Evolutionary conservation across 2,888 invertebrate species (phyloP).

Genomic region (Oscheius onirici): DNA sequence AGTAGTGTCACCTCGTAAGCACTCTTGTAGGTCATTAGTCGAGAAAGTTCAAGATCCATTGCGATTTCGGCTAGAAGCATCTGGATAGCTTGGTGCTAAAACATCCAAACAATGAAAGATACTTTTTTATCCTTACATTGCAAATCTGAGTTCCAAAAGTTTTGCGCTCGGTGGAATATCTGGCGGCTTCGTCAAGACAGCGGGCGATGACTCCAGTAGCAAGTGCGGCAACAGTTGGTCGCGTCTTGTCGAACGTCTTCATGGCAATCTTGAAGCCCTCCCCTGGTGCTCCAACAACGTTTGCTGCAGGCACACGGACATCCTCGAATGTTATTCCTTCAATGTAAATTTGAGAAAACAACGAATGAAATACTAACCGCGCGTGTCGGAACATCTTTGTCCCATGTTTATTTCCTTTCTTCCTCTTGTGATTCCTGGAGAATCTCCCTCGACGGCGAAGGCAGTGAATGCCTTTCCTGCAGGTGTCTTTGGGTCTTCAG

Average conservation of each 20-base stretch:
- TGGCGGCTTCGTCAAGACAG: constrained; percentile 89
- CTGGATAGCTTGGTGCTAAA: constrained; percentile 82
- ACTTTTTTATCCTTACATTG: no score
- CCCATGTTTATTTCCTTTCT: constrained; percentile 78
- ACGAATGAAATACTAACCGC: constrained; percentile 72
- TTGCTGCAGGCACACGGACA: constrained; percentile 83
- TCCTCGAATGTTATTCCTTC: constrained; percentile 92
- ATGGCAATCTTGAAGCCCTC: constrained; percentile 95
- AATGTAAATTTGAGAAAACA: no score
- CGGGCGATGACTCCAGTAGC: constrained; percentile 90
- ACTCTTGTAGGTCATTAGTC: constrained; percentile 83
- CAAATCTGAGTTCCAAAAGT: constrained; percentile 77
- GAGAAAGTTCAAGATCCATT: constrained; percentile 85
- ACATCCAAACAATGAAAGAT: no score
- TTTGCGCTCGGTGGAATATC: constrained; percentile 90
- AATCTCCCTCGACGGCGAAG: constrained; percentile 92
- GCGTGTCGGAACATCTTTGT: constrained; percentile 68
- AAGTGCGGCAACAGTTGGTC: constrained; percentile 91
- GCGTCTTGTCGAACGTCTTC: constrained; percentile 93
- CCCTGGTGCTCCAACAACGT: constrained; percentile 88
- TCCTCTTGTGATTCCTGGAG: constrained; percentile 86
- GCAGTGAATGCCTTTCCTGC: constrained; percentile 93
- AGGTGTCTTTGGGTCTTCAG: constrained; percentile 89
- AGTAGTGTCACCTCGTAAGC: constrained; percentile 50
- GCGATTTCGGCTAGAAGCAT: constrained; percentile 97